Evolutionary conservation across 2,888 invertebrate species (phyloP).

Genomic region (Pecten maximus): DNA sequence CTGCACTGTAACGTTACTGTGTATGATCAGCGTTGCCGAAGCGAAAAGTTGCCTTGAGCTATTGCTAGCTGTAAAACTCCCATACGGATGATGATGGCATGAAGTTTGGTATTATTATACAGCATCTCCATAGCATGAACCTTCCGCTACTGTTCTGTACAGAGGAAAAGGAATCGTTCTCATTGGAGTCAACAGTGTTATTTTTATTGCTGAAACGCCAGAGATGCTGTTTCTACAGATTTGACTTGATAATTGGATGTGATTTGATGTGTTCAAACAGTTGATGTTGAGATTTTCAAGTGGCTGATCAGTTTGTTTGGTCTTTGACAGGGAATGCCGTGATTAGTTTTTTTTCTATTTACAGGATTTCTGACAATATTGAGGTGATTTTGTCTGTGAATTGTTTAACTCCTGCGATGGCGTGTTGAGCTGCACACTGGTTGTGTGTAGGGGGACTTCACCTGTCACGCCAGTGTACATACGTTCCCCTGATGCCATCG

Average conservation of each 20-base stretch:
- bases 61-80: not conserved
- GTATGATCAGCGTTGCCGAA: constrained; percentile 16
- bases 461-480: not conserved
- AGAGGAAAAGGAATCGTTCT: constrained; percentile 9
- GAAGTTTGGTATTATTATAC: constrained; percentile 28
- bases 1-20: not conserved
- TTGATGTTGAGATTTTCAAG: constrained; percentile 2
- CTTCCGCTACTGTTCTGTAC: not conserved
- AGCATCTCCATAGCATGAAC: constrained; percentile 20
- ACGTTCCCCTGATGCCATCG: not conserved
- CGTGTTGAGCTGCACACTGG: not conserved
- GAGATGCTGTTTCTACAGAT: not conserved
- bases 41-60: constrained; percentile 19
- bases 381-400: not conserved
- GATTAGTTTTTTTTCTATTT: not conserved
- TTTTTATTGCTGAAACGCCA: not conserved
- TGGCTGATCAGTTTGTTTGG: not conserved
- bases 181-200: not conserved
- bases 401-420: not conserved
- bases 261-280: constrained; percentile 23
- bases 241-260: not conserved
- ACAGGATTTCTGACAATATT: not conserved
- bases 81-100: constrained; percentile 18
- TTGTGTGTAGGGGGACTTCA: not conserved
- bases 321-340: not conserved